Percentiles rank a stretch among this genome's conserved stretches.
Conservation (phyloP, 1,140 invertebrate species). For the Eupristina koningsbergeri region DNA sequence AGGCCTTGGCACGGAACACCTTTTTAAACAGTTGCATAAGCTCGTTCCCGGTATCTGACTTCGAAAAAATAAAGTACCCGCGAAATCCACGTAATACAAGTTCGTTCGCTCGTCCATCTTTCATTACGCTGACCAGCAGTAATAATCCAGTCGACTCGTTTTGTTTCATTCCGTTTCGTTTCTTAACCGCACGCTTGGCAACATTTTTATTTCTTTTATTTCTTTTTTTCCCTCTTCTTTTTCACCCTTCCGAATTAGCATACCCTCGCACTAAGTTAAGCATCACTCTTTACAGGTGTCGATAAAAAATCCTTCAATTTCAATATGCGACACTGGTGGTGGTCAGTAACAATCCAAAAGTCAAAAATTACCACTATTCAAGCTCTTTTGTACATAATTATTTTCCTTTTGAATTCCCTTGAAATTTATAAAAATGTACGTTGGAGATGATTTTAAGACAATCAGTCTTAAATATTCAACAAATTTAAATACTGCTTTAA, state of each 20-base stretch:
- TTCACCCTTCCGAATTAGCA: conserved; percentile 24
- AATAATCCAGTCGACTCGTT: conserved; percentile 52
- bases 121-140: conserved; percentile 56
- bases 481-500: not conserved
- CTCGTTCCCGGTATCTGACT: conserved; percentile 50
- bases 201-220: conserved; percentile 40
- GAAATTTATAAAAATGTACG: no score
- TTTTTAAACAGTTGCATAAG: conserved; percentile 48
- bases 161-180: no score
- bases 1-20: conserved; percentile 45
- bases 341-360: no score
- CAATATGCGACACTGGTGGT: no score
- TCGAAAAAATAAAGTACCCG: conserved; percentile 48
- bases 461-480: not conserved
- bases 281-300: not conserved
- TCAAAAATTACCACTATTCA: no score
- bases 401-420: no score
- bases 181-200: conserved; percentile 47
- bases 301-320: no score
- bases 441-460: no score
- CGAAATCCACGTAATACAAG: conserved; percentile 44
- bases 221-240: not conserved
- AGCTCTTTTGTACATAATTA: no score
- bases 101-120: conserved; percentile 49
- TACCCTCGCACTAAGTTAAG: conserved; percentile 1